Conservation (phyloP, 2,888 invertebrate species). For the Hipparchia sbordonii region DNA sequence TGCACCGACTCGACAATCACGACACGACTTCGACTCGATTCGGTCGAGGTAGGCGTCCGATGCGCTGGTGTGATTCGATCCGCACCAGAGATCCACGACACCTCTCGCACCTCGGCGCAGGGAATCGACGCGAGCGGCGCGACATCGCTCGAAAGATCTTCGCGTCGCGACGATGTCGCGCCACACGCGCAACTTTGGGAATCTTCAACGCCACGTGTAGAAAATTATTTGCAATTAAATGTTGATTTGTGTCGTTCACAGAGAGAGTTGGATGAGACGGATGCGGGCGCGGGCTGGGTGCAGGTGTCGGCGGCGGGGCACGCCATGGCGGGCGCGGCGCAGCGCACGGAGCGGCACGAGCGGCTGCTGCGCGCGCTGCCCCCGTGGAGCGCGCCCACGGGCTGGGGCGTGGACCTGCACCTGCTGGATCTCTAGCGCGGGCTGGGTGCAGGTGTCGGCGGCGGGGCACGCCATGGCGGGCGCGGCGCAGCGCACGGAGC, state of each 20-base stretch:
- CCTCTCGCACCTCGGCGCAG: too few species aligned
- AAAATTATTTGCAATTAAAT: neutral
- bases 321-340: constrained; percentile 75
- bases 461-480: constrained; percentile 75
- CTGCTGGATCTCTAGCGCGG: constrained; percentile 67
- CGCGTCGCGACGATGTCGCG: too few species aligned
- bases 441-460: constrained; percentile 79
- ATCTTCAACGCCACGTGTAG: neutral
- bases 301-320: constrained; percentile 85
- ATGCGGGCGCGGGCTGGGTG: constrained; percentile 63
- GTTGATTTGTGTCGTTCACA: neutral
- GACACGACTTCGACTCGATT: too few species aligned
- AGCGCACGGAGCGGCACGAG: constrained; percentile 76
- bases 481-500: constrained; percentile 55
- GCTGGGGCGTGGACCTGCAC: constrained; percentile 88
- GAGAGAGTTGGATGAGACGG: constrained; percentile 63
- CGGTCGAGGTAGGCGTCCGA: too few species aligned
- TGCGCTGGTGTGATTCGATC: too few species aligned
- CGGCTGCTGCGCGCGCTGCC: constrained; percentile 84
- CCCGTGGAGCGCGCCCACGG: constrained; percentile 84
- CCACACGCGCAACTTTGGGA: too few species aligned
- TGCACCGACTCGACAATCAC: neutral
- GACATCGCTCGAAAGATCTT: too few species aligned
- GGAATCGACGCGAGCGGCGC: too few species aligned
- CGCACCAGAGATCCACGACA: too few species aligned